These are phyloP conservation scores for Parascotia fuliginaria DNA, from an alignment of 2,888 invertebrate genomes.

Conservation along the genomic window DNA sequence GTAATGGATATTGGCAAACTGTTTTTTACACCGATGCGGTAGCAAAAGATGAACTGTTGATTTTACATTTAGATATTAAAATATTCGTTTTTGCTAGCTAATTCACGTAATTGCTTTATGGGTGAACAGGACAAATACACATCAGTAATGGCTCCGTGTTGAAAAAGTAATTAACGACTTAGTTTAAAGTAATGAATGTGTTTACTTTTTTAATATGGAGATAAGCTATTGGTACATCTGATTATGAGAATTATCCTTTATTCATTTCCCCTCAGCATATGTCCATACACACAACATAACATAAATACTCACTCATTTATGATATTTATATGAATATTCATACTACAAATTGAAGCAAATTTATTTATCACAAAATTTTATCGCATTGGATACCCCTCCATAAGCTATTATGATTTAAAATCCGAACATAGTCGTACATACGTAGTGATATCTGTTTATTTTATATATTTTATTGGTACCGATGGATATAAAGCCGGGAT, in stretches of 20 bases:
- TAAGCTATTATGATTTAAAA: slow-evolving; percentile 70
- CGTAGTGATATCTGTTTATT: slow-evolving; percentile 69
- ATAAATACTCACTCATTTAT: no score
- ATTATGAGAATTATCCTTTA: no score
- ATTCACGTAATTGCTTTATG: slow-evolving; percentile 5
- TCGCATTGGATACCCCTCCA: slow-evolving; percentile 37
- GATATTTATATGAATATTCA: no score
- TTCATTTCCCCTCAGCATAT: no score
- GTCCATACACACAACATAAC: no score
- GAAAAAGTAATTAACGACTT: background rate
- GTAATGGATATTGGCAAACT: slow-evolving; percentile 58
- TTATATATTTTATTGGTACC: slow-evolving; percentile 76
- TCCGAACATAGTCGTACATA: slow-evolving; percentile 43
- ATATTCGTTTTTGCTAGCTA: background rate
- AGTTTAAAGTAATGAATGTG: background rate
- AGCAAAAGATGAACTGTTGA: slow-evolving; percentile 40
- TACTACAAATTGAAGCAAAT: background rate
- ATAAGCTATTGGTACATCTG: no score
- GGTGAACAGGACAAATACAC: slow-evolving; percentile 1
- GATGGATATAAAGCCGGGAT: slow-evolving; percentile 79
- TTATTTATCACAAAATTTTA: slow-evolving; percentile 5
- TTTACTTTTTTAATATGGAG: background rate
- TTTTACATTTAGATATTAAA: slow-evolving; percentile 15
- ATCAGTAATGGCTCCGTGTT: background rate
- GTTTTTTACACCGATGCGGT: slow-evolving; percentile 45